Percentiles rank a stretch among this genome's conserved stretches.
phyloP scores from a whole-genome alignment of 2,113 vertebrate genomes.

The Chrysochloris asiatica region DNA sequence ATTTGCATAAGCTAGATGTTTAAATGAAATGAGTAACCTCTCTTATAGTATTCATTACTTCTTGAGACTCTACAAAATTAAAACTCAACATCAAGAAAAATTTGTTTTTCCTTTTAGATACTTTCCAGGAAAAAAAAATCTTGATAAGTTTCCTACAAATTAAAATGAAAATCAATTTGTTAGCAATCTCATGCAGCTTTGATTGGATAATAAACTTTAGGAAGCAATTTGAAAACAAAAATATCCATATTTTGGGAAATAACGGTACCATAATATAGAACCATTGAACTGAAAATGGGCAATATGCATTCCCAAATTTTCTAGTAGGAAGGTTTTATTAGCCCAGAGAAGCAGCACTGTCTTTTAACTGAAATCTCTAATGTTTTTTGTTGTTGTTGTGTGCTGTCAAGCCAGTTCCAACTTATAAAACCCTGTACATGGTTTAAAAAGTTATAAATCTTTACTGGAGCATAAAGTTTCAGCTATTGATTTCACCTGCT shows the following conservation, averaged over 20 bases:
- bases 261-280: conserved; percentile 31
- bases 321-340: conserved; percentile 46
- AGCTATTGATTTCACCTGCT: too few species aligned
- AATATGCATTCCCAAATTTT: conserved; percentile 33
- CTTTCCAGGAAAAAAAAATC: conserved; percentile 23
- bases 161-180: conserved; percentile 64
- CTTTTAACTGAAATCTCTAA: neutral
- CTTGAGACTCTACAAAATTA: neutral
- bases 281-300: conserved; percentile 11
- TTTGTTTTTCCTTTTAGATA: conserved; percentile 30
- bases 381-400: too few species aligned
- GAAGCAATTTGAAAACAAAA: conserved; percentile 62
- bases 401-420: too few species aligned
- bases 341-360: neutral
- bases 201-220: conserved; percentile 60
- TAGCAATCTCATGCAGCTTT: conserved; percentile 56
- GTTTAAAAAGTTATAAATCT: too few species aligned
- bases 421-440: too few species aligned
- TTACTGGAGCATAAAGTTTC: too few species aligned
- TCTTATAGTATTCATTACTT: neutral
- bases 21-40: neutral
- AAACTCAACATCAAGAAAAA: neutral
- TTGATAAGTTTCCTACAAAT: conserved; percentile 56
- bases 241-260: conserved; percentile 34
- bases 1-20: neutral